Conservation (phyloP, 2,888 invertebrate genomes). For the Dasysyrphus tricinctus region DNA sequence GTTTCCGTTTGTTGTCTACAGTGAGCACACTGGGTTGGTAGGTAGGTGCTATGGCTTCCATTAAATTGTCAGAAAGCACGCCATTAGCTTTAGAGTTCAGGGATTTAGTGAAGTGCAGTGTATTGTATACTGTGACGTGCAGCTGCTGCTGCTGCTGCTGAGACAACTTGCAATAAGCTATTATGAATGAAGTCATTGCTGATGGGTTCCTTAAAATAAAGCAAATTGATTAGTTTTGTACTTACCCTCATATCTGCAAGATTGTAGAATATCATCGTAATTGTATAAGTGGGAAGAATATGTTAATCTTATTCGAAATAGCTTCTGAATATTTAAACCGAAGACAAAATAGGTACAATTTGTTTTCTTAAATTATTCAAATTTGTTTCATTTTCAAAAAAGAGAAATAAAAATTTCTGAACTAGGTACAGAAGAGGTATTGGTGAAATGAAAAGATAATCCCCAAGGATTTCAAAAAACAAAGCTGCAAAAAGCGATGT, state of each 20-base stretch:
- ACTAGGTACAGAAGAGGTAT: too few relatives aligned
- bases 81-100: conserved; percentile 37
- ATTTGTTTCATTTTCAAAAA: too few relatives aligned
- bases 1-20: conserved; percentile 60
- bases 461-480: too few relatives aligned
- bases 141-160: conserved; percentile 24
- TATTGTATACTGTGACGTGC: not conserved
- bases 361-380: too few relatives aligned
- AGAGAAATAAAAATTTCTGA: too few relatives aligned
- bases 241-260: not conserved
- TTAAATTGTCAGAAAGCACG: conserved; percentile 52
- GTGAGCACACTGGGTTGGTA: not conserved
- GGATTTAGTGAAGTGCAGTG: conserved; percentile 19
- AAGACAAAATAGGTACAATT: not conserved
- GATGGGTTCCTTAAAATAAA: conserved; percentile 47
- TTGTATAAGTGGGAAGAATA: not conserved
- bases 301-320: not conserved
- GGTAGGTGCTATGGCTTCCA: conserved; percentile 63
- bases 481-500: too few relatives aligned
- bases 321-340: conserved; percentile 6
- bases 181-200: conserved; percentile 50
- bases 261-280: not conserved
- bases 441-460: too few relatives aligned
- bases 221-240: conserved; percentile 59
- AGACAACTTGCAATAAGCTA: conserved; percentile 8